phyloP scores from a whole-genome alignment of 2,888 invertebrate species.

The Netelia inedita region DNA sequence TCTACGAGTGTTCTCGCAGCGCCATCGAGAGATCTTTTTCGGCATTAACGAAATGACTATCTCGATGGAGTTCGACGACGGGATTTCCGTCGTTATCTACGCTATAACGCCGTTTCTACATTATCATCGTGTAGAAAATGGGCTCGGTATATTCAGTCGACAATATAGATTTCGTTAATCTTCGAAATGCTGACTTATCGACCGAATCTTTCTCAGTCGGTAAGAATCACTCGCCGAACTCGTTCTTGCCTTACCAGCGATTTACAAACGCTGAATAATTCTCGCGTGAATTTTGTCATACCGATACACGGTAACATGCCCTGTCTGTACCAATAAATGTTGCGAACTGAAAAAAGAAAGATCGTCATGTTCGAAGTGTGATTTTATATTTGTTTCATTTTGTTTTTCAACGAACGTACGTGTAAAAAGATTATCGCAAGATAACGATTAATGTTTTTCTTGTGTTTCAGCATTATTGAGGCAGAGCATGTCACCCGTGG shows the following conservation, averaged over 20 bases:
- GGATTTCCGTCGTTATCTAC: not conserved
- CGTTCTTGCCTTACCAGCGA: conserved; percentile 7
- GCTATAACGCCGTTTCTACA: not conserved
- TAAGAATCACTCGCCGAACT: not conserved
- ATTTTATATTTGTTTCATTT: not conserved
- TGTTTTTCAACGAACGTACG: no score
- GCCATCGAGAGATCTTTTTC: conserved; percentile 48
- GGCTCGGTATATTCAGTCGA: not conserved
- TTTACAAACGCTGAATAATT: not conserved
- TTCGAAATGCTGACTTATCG: not conserved
- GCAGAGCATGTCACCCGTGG: conserved; percentile 85
- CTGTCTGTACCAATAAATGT: conserved; percentile 27
- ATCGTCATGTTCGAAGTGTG: not conserved
- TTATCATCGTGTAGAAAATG: conserved; percentile 6
- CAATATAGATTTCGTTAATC: conserved; percentile 16
- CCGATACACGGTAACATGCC: conserved; percentile 22
- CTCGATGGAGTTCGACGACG: no score
- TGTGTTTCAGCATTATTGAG: conserved; percentile 86
- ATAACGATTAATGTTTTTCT: conserved; percentile 50
- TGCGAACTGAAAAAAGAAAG: conserved; percentile 11
- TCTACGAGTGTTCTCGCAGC: not conserved
- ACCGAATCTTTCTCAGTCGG: no score
- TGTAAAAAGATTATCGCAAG: not conserved
- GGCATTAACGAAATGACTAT: not conserved
- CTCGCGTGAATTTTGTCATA: not conserved